These are phyloP conservation scores for Sturnus vulgaris DNA, from an alignment of 2,113 vertebrate species.

Conservation along the genomic window DNA sequence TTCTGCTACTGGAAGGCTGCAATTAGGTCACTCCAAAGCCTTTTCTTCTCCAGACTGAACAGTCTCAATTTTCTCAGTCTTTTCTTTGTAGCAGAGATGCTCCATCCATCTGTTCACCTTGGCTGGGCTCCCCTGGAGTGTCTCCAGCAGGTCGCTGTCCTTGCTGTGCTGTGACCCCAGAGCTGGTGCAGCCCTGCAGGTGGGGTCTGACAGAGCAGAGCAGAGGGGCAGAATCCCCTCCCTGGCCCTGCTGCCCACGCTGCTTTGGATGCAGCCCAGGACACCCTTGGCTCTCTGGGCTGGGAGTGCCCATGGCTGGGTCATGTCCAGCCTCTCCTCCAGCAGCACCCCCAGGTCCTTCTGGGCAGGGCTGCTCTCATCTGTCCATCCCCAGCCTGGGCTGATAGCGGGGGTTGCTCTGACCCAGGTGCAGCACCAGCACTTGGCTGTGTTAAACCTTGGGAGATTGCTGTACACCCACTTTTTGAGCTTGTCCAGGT, in stretches of 20 bases:
- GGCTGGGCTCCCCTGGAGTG: background rate
- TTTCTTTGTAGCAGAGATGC: background rate
- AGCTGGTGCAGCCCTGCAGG: background rate
- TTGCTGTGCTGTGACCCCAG: background rate
- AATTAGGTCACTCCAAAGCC: background rate
- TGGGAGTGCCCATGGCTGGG: background rate
- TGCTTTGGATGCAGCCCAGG: background rate
- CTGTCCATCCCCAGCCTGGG: background rate
- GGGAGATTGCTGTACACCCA: background rate
- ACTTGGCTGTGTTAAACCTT: background rate
- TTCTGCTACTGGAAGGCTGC: background rate
- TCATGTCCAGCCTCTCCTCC: background rate
- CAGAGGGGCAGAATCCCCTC: background rate
- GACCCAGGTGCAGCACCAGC: background rate
- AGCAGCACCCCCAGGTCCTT: background rate
- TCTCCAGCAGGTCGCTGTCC: background rate
- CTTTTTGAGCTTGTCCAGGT: background rate
- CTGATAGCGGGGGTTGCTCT: accelerated
- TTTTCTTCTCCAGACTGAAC: background rate
- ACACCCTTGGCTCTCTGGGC: background rate
- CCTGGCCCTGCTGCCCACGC: background rate
- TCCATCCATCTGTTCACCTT: background rate
- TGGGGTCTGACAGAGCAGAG: background rate
- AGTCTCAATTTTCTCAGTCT: background rate
- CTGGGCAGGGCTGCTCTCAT: background rate